A percentile compares a stretch with the other conserved stretches of the same genome.
Conservation (phyloP, 2,113 vertebrate genomes). For the Larimichthys crocea region DNA sequence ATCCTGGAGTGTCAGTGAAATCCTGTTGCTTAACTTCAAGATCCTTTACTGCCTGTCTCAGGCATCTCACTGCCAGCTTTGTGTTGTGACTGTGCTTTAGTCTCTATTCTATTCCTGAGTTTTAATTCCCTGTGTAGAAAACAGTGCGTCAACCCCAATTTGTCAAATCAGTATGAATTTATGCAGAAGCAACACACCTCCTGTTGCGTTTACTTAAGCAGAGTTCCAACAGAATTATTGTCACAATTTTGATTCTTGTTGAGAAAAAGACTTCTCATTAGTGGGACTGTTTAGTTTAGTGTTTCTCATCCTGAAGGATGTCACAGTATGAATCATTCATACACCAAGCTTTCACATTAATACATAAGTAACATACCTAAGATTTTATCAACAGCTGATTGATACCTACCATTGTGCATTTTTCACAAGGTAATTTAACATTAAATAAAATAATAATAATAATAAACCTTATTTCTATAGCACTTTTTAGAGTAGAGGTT, state of each 20-base stretch:
- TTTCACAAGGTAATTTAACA: background rate
- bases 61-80: conserved; percentile 33
- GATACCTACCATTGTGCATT: background rate
- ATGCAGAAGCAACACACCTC: conserved; percentile 52
- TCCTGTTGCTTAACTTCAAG: conserved; percentile 48
- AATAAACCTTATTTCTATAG: background rate
- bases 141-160: conserved; percentile 59
- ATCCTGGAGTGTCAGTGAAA: conserved; percentile 46
- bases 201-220: conserved; percentile 55
- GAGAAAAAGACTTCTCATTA: conserved; percentile 21
- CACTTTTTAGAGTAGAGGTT: background rate
- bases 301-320: background rate
- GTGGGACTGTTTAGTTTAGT: background rate
- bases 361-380: background rate
- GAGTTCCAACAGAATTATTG: conserved; percentile 51
- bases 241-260: conserved; percentile 43
- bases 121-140: conserved; percentile 53
- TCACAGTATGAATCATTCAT: conserved; percentile 7
- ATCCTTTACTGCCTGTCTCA: conserved; percentile 25
- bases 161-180: conserved; percentile 57
- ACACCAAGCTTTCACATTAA: background rate
- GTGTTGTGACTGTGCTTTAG: conserved; percentile 28
- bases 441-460: background rate
- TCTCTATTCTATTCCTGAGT: conserved; percentile 5
- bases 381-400: conserved; percentile 2